Evolutionary conservation across 1,140 invertebrate species (phyloP).

Genomic region (Hypsibius dujardini): DNA sequence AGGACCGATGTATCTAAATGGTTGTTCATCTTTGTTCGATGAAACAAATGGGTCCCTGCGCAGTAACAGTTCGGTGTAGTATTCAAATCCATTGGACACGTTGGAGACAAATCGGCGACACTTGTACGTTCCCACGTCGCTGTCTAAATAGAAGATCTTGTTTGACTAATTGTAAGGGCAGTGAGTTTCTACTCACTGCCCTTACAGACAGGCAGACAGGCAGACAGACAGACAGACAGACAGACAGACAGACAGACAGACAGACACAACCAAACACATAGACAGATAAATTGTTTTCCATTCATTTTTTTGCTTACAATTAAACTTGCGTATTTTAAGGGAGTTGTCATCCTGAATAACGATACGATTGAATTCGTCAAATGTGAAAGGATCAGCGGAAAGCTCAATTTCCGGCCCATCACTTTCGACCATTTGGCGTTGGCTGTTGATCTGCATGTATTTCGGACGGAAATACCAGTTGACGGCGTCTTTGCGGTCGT

Average conservation of each 20-base stretch:
- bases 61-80: not conserved
- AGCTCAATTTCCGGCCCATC: not conserved
- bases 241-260: not conserved
- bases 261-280: too few species aligned
- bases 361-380: slow-evolving; percentile 13
- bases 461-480: slow-evolving; percentile 5
- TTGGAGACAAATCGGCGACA: not conserved
- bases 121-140: not conserved
- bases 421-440: not conserved
- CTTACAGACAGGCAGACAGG: too few species aligned
- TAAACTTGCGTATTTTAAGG: not conserved
- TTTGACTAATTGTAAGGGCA: not conserved
- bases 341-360: not conserved
- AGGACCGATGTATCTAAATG: not conserved
- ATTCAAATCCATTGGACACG: not conserved
- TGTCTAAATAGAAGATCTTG: not conserved
- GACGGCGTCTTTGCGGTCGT: not conserved
- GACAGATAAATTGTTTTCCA: too few species aligned
- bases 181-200: not conserved
- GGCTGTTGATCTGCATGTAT: not conserved
- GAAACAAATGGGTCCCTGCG: not conserved
- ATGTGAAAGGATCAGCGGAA: slow-evolving; percentile 8
- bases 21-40: not conserved
- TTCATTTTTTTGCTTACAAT: not conserved
- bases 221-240: not conserved